Evolutionary conservation across 2,113 vertebrate genomes (phyloP).

Genomic region (Megaptera novaeangliae): DNA sequence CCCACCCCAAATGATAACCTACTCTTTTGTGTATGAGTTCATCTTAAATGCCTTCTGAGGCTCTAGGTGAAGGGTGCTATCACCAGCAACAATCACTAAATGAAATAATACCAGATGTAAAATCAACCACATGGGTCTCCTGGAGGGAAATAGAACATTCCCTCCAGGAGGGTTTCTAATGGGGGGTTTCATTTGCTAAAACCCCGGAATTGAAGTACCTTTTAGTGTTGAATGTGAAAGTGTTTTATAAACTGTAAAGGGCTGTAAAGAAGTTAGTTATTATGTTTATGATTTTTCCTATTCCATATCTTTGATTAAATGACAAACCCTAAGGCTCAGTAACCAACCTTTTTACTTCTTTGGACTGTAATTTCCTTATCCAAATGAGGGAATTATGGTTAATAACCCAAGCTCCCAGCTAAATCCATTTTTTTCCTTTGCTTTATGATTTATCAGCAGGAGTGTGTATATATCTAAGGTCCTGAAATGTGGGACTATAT

Average conservation of each 20-base stretch:
- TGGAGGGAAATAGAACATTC: not conserved
- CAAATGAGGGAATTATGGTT: not conserved
- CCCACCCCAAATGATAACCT: not conserved
- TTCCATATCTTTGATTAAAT: not conserved
- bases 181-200: not conserved
- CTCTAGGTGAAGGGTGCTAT: not conserved
- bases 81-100: not conserved
- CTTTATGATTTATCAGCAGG: not conserved
- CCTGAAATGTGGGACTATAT: not conserved
- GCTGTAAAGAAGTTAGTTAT: not conserved
- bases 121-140: not conserved
- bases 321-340: not conserved
- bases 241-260: slow-evolving; percentile 31
- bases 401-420: not conserved
- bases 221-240: not conserved
- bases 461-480: not conserved
- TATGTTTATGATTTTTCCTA: not conserved
- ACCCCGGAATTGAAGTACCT: not conserved
- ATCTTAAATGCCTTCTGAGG: not conserved
- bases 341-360: not conserved
- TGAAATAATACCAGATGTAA: not conserved
- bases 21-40: not conserved
- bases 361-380: not conserved
- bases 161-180: too few relatives aligned
- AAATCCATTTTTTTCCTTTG: not conserved